Evolutionary conservation across 2,113 vertebrate genomes (phyloP).

Genomic region (Alouatta palliata): DNA sequence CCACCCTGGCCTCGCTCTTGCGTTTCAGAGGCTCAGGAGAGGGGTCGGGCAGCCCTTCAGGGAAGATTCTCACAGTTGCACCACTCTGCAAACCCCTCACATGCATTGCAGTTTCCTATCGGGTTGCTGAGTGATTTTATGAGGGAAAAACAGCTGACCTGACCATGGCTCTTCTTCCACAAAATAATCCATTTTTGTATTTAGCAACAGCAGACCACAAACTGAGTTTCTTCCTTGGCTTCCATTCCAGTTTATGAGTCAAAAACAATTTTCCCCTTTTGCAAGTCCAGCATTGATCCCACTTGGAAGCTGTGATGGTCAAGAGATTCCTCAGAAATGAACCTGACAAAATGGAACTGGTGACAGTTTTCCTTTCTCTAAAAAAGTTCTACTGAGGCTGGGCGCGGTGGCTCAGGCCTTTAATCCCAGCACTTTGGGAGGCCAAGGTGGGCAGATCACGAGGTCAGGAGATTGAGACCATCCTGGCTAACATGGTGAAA

Average conservation of each 20-base stretch:
- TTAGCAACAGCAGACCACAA: neutral
- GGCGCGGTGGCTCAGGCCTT: no score
- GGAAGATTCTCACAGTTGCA: neutral
- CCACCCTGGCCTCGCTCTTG: neutral
- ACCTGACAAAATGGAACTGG: neutral
- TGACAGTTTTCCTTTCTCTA: neutral
- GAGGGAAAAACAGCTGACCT: neutral
- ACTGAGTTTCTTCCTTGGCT: neutral
- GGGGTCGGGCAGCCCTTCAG: neutral
- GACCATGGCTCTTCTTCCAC: neutral
- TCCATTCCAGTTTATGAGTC: neutral
- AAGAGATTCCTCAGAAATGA: neutral
- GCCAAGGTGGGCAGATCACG: no score
- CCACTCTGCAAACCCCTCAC: rapidly evolving
- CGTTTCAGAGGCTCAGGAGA: neutral
- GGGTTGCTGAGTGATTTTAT: neutral
- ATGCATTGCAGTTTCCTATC: neutral
- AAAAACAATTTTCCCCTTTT: neutral
- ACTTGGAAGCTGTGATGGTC: neutral
- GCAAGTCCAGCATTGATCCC: neutral
- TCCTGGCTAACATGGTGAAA: no score
- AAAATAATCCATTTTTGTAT: neutral
- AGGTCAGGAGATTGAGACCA: no score
- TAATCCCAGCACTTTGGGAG: no score
- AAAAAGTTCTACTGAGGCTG: neutral